phyloP scores from a whole-genome alignment of 2,888 invertebrate genomes.

The Meta bourneti region DNA sequence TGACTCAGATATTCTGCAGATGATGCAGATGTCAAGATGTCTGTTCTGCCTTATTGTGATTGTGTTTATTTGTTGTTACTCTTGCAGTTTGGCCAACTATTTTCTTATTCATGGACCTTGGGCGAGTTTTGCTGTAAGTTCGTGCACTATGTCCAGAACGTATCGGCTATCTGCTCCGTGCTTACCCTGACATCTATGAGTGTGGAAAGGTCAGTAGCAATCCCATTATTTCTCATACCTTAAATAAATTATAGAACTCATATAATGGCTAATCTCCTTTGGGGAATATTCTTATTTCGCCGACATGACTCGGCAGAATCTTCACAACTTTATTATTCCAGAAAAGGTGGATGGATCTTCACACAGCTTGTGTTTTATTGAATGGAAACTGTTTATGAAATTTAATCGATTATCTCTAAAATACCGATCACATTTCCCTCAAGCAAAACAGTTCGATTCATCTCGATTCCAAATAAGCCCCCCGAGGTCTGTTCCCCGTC shows the following conservation, averaged over 20 bases:
- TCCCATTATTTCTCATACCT: background rate
- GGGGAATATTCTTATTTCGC: background rate
- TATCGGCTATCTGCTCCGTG: slow-evolving; percentile 87
- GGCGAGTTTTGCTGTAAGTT: slow-evolving; percentile 86
- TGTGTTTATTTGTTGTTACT: slow-evolving; percentile 12
- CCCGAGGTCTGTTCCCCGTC: background rate
- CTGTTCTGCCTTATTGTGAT: background rate
- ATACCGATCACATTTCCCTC: background rate
- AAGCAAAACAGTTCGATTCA: background rate
- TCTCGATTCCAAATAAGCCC: background rate
- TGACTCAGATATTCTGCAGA: background rate
- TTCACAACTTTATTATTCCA: no score
- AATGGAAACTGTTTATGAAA: no score
- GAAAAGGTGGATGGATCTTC: no score
- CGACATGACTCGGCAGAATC: no score
- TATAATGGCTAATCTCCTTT: background rate
- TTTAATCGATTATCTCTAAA: background rate
- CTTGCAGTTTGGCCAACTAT: slow-evolving; percentile 85
- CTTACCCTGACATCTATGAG: slow-evolving; percentile 88
- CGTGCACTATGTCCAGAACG: slow-evolving; percentile 87
- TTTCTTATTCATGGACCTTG: slow-evolving; percentile 87
- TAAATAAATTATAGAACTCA: background rate
- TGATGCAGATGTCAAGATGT: background rate
- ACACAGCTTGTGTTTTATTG: no score
- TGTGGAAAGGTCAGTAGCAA: slow-evolving; percentile 85